Evolutionary conservation across 2,113 vertebrate genomes (phyloP).

Genomic region (Psilopogon haemacephalus): DNA sequence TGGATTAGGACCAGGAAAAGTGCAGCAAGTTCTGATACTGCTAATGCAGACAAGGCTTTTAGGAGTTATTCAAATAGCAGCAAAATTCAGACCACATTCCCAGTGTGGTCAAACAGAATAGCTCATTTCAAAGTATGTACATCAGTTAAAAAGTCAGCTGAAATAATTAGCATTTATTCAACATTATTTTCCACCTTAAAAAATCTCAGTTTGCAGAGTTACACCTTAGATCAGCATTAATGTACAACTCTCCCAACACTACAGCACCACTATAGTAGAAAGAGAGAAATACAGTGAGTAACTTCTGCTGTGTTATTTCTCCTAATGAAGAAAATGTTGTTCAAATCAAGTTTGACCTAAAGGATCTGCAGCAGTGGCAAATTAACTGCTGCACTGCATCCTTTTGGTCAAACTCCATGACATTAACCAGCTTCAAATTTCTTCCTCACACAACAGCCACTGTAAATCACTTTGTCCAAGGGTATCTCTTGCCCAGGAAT

Average conservation of each 20-base stretch:
- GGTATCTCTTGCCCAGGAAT: accelerated
- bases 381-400: neutral
- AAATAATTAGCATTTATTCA: conserved; percentile 2
- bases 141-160: neutral
- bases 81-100: neutral
- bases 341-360: neutral
- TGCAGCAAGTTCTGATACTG: neutral
- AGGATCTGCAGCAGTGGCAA: neutral
- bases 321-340: neutral
- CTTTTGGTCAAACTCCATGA: neutral
- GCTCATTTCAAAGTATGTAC: conserved; percentile 4
- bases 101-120: neutral
- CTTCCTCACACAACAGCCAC: accelerated
- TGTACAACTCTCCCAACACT: neutral
- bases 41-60: neutral
- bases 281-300: neutral
- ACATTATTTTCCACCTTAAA: conserved; percentile 39
- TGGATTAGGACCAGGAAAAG: neutral
- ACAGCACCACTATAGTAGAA: neutral
- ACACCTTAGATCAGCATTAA: neutral
- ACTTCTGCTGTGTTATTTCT: neutral
- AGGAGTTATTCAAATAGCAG: neutral
- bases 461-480: neutral
- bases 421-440: neutral
- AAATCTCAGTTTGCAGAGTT: neutral